Evolutionary conservation across 37 sponge, comb jelly and placozoan species (phyloP).

Genomic region (Axinella damicornis): DNA sequence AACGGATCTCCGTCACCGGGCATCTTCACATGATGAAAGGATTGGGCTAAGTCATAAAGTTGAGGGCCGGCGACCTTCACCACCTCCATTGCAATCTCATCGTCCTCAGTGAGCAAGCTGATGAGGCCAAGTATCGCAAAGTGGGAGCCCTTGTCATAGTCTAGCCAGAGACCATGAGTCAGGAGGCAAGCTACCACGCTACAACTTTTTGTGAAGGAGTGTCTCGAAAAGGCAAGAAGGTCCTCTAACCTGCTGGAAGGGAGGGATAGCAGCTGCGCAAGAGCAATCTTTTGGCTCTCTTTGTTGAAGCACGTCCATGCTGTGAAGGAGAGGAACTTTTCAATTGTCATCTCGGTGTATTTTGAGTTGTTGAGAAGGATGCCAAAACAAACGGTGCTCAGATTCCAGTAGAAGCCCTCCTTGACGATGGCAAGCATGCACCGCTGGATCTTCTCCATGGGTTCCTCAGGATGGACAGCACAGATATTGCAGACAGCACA

Average conservation of each 20-base stretch:
- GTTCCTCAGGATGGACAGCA: slow-evolving; percentile 23
- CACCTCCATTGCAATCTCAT: slow-evolving; percentile 27
- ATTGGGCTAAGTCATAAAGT: slow-evolving; percentile 45
- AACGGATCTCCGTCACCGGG: slow-evolving; percentile 8
- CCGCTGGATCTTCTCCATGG: slow-evolving; percentile 15
- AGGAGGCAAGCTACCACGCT: slow-evolving; percentile 32
- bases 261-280: slow-evolving; percentile 31
- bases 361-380: slow-evolving; percentile 32
- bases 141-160: slow-evolving; percentile 22
- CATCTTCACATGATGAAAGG: slow-evolving; percentile 15
- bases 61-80: neutral
- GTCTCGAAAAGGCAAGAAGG: slow-evolving; percentile 2
- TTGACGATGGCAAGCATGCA: slow-evolving; percentile 27
- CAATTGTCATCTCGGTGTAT: slow-evolving; percentile 11
- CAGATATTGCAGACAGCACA: slow-evolving; percentile 36
- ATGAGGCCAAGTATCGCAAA: slow-evolving; percentile 35
- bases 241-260: slow-evolving; percentile 13
- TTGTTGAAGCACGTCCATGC: slow-evolving; percentile 29
- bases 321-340: slow-evolving; percentile 33
- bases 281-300: slow-evolving; percentile 5
- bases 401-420: slow-evolving; percentile 21
- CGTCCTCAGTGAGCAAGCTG: slow-evolving; percentile 15
- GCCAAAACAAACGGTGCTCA: slow-evolving; percentile 5
- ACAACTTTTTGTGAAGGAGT: neutral
- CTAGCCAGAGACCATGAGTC: slow-evolving; percentile 44